Base-by-base conservation (phyloP, 2,113 vertebrate genomes). In the Alligator sinensis region DNA sequence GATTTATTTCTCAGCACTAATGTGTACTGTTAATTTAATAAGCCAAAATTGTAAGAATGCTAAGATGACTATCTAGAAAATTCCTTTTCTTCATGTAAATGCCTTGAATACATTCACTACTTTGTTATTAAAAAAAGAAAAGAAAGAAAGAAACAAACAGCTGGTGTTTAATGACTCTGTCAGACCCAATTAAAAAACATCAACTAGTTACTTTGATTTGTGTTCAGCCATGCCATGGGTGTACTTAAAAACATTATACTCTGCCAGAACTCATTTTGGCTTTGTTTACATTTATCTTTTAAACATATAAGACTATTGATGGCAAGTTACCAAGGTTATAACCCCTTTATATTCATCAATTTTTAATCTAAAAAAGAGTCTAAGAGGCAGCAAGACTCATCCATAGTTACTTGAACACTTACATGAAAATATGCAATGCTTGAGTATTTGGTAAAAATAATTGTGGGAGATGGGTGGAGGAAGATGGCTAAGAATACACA, bases 161-260 rank as follows among this genome's bases (percentile, higher is more conserved):
- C 99, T 99, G 99, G 99, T 98, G 97, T 99, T 99, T 99, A 99
- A 99, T 98, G 98, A 98, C 99, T 99, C 98, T 98, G 98, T 99
- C 99, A 98, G 98, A 99, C 98, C 98, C 99, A 99, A 99, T 99
- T 99, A 99, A 99, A 99, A 98, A 98, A 98, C 98, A 98, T 99
- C 98, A 99, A 98, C 98, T 98, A 98, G 98, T 98, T 97, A 98
- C 98, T 99, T 99, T 99, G 99, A 99, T 99, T 99, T 99, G 99
- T 99, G 98, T 98, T 97, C 97, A 98, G 96, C 95, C 98, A 96
- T 98, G 97, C 96, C 97, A 93, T 96, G 98, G 98, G 98, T 98
- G 94, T 98, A 97, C 98, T 99, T 97, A 98, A 98, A 98, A 98
- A 97, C 97, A 94, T 96, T 96, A 96, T 92, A 88, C 96, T 97